Evolutionary conservation across 2,888 invertebrate species (phyloP), one percentile per base, ranked within the genome.

Genomic region (Steinernema scapterisci): DNA sequence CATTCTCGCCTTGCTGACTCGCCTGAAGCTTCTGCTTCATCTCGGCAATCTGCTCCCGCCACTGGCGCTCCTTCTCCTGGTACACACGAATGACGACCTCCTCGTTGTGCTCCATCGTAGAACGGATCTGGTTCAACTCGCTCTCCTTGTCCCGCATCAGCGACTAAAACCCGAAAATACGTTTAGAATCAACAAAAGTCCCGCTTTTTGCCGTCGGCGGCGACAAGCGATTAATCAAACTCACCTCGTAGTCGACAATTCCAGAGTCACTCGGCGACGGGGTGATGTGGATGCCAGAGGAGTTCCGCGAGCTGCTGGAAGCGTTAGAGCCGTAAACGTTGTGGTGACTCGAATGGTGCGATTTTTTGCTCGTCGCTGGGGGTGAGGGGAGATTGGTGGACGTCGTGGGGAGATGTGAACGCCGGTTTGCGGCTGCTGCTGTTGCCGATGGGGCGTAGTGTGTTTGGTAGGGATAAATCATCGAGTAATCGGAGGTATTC

Each of bases 191-290:
- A 45, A 44, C 6, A 7, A 16, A 73, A 73, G 9, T 63, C 6
- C 6, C 25, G 38, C 23, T 43, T n/a, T 71, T 52, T 71, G 38
- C 3, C 19, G 43, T 9, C 9, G 31, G 1, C 44, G 38, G 25
- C 16, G n/a, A 5, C 9, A 5, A 43, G 11, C 48, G 48, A 48
- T 48, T 19, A 48, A 48, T 48, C 48, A 48, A 48, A 48, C 44
- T 19, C 46, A 83, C 83, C 79, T 86, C 86, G 76, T 81, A 86
- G 73, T 86, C 86, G 52, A 86, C 83, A 56, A 86, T 86, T 72
- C 86, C 86, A n/a, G 83, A 83, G 76, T 86, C 86, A 48, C 80
- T 80, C 6, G 86, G 86, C n/a, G 85, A 85, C 7, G 85, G 86
- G 9, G 86, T 86, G 43, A 86, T 81, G 77, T 86, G 86, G 23